These are phyloP conservation scores for Dinomys branickii DNA, from an alignment of 2,113 vertebrate genomes.

Conservation along the genomic window DNA sequence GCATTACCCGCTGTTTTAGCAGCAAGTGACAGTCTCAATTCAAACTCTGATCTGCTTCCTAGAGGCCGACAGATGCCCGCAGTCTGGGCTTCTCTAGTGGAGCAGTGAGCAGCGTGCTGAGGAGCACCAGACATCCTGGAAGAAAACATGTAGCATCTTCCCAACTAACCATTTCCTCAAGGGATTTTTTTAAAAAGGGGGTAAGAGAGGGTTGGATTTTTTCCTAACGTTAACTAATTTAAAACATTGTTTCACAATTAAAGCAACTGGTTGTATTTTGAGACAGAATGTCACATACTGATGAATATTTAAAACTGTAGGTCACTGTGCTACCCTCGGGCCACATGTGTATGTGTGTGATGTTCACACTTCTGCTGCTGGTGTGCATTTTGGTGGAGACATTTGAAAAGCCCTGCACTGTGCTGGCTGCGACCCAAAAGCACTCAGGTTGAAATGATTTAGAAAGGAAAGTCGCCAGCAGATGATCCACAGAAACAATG, in stretches of 20 bases:
- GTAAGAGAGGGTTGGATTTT: neutral
- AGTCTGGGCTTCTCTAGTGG: neutral
- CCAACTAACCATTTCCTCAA: slow-evolving; percentile 3
- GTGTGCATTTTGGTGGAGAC: neutral
- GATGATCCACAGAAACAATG: neutral
- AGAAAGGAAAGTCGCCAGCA: neutral
- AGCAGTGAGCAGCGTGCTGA: neutral
- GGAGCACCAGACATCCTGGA: too few relatives aligned
- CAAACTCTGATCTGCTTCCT: neutral
- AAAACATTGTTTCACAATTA: slow-evolving; percentile 8
- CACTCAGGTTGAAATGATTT: neutral
- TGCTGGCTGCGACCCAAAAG: neutral
- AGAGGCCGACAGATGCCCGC: neutral
- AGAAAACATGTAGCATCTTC: neutral
- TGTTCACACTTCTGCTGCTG: neutral
- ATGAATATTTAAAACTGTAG: neutral
- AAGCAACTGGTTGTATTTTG: neutral
- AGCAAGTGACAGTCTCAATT: neutral
- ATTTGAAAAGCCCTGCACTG: neutral
- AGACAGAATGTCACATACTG: neutral
- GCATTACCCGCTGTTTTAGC: neutral
- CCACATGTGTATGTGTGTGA: neutral
- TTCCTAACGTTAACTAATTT: slow-evolving; percentile 36
- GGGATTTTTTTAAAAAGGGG: neutral
- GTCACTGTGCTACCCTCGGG: neutral